Conservation (phyloP, 2,797 vertebrate species). For the Poeciliopsis infans region DNA sequence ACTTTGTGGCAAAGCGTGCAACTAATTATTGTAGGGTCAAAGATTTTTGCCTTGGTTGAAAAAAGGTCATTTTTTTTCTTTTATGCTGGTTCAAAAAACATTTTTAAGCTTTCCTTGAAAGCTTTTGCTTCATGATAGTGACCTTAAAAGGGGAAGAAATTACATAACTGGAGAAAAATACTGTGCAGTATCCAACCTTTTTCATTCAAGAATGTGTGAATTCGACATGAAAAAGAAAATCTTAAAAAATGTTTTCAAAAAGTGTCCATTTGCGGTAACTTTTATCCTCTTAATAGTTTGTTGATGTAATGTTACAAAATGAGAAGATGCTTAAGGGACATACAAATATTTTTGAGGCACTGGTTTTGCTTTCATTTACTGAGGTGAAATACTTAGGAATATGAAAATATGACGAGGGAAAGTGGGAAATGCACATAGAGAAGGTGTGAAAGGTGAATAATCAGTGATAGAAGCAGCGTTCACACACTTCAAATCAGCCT, state of each 20-base stretch:
- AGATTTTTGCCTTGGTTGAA: not conserved
- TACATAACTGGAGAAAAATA: not conserved
- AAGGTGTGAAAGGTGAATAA: not conserved
- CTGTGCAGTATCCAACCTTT: not conserved
- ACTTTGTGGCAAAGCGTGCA: not conserved
- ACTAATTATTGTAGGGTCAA: not conserved
- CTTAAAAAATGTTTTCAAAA: not conserved
- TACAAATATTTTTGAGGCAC: not conserved
- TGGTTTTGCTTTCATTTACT: not conserved
- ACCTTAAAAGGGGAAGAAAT: not conserved
- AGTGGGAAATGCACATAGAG: not conserved
- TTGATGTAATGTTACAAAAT: not conserved
- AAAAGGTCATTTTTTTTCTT: not conserved
- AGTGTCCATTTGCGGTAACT: not conserved
- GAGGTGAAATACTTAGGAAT: not conserved
- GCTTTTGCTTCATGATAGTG: not conserved
- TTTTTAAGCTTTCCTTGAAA: not conserved
- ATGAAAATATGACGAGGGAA: not conserved
- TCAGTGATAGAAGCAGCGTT: slow-evolving; percentile 11
- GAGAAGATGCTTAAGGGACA: not conserved
- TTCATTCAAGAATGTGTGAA: not conserved
- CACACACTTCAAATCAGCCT: slow-evolving; percentile 25
- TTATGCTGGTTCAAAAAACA: not conserved
- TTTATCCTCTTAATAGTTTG: not conserved
- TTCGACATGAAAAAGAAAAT: not conserved